Evolutionary conservation across 2,888 invertebrate species (phyloP), one percentile per base, ranked within the genome.

Genomic region (Morpho achilles): DNA sequence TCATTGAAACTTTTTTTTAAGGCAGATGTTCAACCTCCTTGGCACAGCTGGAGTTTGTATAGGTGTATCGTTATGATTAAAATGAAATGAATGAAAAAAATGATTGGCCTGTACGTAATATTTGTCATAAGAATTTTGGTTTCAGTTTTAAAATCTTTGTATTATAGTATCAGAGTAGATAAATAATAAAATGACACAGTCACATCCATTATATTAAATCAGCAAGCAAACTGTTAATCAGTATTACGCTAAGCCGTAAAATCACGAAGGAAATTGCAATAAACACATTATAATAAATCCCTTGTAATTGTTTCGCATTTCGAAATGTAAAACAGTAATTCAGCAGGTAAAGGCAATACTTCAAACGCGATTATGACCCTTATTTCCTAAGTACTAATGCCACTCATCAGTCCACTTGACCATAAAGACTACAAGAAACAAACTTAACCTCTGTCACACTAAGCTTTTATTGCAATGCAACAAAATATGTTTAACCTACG

Each of bases 261-360:
- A 54, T 54, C 53, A 32, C 42, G 50, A 53, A 56, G 53, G 61
- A 59, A 56, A 56, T 59, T 56, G 59, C 59, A 59, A 59, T 59
- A 62, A 62, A 56, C 56, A 59, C 56, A 54, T 56, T 62, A 59
- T 56, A 54, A 54, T 59, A 59, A 59, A 53, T 59, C 59, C 53
- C 32, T 60, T 53, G 53, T 60, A 60, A 60, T 60, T 60, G 56
- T 56, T 56, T 53, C 56, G 53, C 50, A 47, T 53, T 61, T 59
- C 46, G 49, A 58, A 56, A 57, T 59, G 53, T 53, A 59, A 62
- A 62, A 53, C 45, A 45, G 51, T 53, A 53, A 59, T 56, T 60
- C 57, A 52, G 39, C 55, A 59, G 16, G 45, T 58, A 50, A 32
- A 54, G 44, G 52, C 41, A n/a, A 22, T 39, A 52, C 45, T 49